Percentiles rank a stretch among this genome's conserved stretches.
Conservation (phyloP, 92 coral and sea anemone species). For the Zoanthus solanderi region DNA sequence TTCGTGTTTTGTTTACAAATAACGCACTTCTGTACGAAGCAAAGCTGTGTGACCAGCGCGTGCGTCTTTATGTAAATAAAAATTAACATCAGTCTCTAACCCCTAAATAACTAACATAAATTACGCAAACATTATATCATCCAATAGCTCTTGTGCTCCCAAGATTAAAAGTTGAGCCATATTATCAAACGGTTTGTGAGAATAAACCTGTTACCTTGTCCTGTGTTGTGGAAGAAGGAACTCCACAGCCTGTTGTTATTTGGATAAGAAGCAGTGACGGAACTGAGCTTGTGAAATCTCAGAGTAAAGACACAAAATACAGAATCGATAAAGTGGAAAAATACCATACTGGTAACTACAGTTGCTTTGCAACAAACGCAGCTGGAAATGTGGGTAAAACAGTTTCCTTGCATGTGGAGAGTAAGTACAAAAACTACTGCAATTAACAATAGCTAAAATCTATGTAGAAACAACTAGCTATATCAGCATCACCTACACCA, state of each 20-base stretch:
- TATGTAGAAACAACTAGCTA: not conserved
- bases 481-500: no score
- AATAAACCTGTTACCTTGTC: not conserved
- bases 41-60: no score
- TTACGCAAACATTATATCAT: no score
- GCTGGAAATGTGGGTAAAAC: not conserved
- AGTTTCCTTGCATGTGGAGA: not conserved
- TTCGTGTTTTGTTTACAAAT: no score
- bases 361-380: not conserved
- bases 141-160: not conserved
- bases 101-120: no score
- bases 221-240: constrained; percentile 28
- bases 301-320: not conserved
- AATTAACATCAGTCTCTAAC: no score
- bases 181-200: not conserved
- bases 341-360: not conserved
- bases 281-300: not conserved
- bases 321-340: not conserved
- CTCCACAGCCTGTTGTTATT: not conserved
- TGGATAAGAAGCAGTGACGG: constrained; percentile 10
- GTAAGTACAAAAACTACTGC: not conserved
- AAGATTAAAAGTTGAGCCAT: not conserved
- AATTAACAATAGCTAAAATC: not conserved
- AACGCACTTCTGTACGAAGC: no score
- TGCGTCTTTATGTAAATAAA: no score